These are phyloP conservation scores for Melospiza georgiana DNA, from an alignment of 2,113 vertebrate species.

Conservation along the genomic window DNA sequence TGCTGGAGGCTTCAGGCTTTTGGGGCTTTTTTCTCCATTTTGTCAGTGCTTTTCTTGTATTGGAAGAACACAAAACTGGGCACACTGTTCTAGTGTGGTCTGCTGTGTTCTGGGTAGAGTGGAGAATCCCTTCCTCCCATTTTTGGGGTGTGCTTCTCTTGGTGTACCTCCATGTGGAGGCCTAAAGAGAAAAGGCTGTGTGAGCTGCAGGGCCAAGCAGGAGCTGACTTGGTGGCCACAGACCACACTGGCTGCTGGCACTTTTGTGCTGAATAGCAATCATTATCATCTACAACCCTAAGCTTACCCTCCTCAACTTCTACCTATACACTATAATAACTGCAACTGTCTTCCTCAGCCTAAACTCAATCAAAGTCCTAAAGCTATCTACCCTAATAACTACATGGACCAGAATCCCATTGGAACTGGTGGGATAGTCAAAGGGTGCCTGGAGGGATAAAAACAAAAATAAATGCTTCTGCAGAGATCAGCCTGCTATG, in stretches of 20 bases:
- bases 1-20: neutral
- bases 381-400: too few species aligned
- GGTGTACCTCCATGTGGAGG: rapidly evolving
- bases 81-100: neutral
- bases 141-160: neutral
- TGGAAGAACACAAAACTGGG: neutral
- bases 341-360: too few species aligned
- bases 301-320: too few species aligned
- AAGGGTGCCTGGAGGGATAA: neutral
- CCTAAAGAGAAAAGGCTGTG: neutral
- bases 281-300: too few species aligned
- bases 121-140: neutral
- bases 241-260: neutral
- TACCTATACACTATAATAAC: too few species aligned
- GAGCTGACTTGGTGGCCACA: neutral
- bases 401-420: too few species aligned
- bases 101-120: neutral
- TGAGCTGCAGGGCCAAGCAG: neutral
- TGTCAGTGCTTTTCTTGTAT: neutral
- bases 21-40: neutral
- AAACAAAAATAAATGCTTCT: neutral
- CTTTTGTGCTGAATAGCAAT: neutral
- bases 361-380: too few species aligned
- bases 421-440: neutral
- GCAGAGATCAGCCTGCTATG: neutral